Evolutionary conservation across 2,888 invertebrate genomes (phyloP).

Genomic region (Gastrophysa polygoni): DNA sequence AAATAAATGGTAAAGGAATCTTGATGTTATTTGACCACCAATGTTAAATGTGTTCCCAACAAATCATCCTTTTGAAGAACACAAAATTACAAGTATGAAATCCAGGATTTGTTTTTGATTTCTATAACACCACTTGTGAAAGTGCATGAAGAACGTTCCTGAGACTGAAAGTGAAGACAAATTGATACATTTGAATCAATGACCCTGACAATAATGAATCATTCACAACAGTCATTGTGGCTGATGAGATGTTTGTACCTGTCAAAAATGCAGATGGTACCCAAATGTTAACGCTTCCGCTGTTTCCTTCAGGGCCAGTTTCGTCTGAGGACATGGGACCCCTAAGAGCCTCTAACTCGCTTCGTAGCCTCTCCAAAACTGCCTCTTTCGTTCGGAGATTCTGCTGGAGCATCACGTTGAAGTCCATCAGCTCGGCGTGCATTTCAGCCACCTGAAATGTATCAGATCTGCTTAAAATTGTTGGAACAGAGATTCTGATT

Average conservation of each 20-base stretch:
- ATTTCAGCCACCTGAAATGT: slow-evolving; percentile 81
- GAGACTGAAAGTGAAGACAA: too few relatives aligned
- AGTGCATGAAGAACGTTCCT: too few relatives aligned
- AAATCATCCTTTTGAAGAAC: too few relatives aligned
- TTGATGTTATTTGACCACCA: too few relatives aligned
- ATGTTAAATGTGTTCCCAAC: too few relatives aligned
- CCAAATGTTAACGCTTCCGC: slow-evolving; percentile 77
- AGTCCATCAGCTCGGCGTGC: slow-evolving; percentile 93
- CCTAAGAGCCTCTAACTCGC: slow-evolving; percentile 69
- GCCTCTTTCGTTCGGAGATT: slow-evolving; percentile 70
- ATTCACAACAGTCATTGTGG: background rate
- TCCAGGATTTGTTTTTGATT: too few relatives aligned
- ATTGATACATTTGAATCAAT: too few relatives aligned
- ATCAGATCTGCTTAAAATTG: too few relatives aligned
- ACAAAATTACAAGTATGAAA: too few relatives aligned
- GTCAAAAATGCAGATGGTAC: slow-evolving; percentile 86
- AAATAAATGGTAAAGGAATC: too few relatives aligned
- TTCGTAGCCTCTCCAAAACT: slow-evolving; percentile 64
- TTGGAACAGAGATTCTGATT: too few relatives aligned
- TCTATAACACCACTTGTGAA: too few relatives aligned
- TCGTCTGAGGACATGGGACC: slow-evolving; percentile 66
- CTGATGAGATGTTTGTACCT: slow-evolving; percentile 53
- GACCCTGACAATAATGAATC: background rate
- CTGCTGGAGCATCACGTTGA: slow-evolving; percentile 81
- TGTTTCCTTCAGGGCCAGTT: slow-evolving; percentile 51